Evolutionary conservation across 2,797 vertebrate species (phyloP).

Genomic region (Sternotherus odoratus): DNA sequence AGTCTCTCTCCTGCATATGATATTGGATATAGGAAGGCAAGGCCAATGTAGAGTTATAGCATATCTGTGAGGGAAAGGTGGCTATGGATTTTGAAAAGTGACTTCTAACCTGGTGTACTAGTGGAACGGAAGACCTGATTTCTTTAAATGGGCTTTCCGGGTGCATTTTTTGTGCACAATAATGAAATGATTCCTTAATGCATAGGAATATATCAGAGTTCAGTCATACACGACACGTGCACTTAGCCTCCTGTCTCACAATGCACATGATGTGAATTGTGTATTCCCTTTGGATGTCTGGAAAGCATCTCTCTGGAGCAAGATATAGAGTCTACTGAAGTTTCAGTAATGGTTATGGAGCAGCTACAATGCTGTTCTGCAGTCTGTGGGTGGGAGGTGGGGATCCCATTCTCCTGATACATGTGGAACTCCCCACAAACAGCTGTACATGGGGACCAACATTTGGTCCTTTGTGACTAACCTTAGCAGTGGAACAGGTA

Average conservation of each 20-base stretch:
- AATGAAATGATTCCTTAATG: neutral
- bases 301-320: neutral
- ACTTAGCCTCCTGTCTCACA: neutral
- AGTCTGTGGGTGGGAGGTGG: neutral
- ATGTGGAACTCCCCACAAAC: neutral
- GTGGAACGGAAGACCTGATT: neutral
- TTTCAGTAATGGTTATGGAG: neutral
- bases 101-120: neutral
- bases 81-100: neutral
- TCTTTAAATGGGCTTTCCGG: neutral
- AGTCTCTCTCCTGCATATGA: fast-evolving
- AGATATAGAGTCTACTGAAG: neutral
- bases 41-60: neutral
- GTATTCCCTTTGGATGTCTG: neutral
- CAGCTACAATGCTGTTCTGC: neutral
- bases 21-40: neutral
- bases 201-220: neutral
- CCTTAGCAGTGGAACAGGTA: neutral
- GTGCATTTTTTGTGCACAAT: fast-evolving
- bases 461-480: neutral
- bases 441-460: fast-evolving
- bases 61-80: neutral
- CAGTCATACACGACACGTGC: neutral
- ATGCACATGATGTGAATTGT: neutral
- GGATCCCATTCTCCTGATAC: neutral